Evolutionary conservation across 2,797 vertebrate species (phyloP).

Genomic region (Enteromius anoplus): DNA sequence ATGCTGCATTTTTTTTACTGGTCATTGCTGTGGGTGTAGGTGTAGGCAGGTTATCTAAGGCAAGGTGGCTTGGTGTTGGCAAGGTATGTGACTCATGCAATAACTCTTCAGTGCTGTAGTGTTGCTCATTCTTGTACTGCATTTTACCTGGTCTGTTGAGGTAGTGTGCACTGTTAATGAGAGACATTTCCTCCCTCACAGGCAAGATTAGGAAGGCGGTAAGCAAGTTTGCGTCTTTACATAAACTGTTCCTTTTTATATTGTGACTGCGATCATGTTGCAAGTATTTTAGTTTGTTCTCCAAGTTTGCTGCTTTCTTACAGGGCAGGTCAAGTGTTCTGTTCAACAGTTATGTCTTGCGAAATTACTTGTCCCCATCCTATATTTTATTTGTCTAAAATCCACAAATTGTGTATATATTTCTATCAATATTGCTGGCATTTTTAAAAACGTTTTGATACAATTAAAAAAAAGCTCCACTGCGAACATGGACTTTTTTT

Average conservation of each 20-base stretch:
- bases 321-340: constrained; percentile 78
- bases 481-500: constrained; percentile 86
- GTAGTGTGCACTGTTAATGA: constrained; percentile 76
- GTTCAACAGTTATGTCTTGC: constrained; percentile 70
- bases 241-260: constrained; percentile 58
- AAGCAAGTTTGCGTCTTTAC: constrained; percentile 71
- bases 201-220: constrained; percentile 82
- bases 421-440: constrained; percentile 81
- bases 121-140: constrained; percentile 56
- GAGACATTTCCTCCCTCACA: constrained; percentile 84
- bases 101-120: constrained; percentile 71
- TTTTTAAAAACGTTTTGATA: constrained; percentile 78
- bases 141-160: constrained; percentile 68
- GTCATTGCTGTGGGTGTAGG: constrained; percentile 64
- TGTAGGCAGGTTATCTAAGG: constrained; percentile 68
- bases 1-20: constrained; percentile 56
- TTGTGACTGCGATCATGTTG: constrained; percentile 74
- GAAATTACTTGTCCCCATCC: constrained; percentile 67
- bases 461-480: constrained; percentile 72
- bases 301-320: constrained; percentile 72
- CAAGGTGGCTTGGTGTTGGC: constrained; percentile 59
- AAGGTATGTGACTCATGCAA: constrained; percentile 63
- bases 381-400: constrained; percentile 70
- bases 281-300: constrained; percentile 66
- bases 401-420: constrained; percentile 83